Base-by-base conservation (phyloP, 1,140 invertebrate species). In the Oedothorax gibbosus region DNA sequence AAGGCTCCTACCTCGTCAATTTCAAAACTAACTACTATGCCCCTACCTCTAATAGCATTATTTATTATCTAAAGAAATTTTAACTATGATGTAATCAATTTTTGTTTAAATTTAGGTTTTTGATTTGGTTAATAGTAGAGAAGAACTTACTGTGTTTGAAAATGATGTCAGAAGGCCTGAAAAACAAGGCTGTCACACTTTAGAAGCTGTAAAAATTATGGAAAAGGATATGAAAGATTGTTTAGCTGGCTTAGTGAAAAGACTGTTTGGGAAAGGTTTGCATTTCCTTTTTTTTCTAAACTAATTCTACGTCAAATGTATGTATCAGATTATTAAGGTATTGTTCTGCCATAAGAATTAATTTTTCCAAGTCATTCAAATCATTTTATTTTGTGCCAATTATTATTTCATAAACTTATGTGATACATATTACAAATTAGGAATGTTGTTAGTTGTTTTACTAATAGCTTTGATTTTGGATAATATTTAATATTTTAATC, bases 181-280 rank as follows among this genome's bases (percentile, higher is more conserved):
- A 12, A 99, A 98, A 89, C 98, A 99, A 90, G 93, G 92, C 57
- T 93, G 92, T 86, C 97, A 99, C 90, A 96, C 95, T 0, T 89
- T 96, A 75, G 96, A 99, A 90, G 94, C 97, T 3, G 93, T 94
- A 0, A 95, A 96, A 90, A 89, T 97, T 57, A 93, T 99, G 91
- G 96, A 98, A 90, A 90, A 94, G 88, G 94, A 97, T 87, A 90
- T 99, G 86, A 99, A 99, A 91, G 92, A 90, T 11, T 93, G 94
- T 71, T 91, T 99, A 4, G 90, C 94, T 78, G 93, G 93, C 15
- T 90, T 99, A 54, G 94, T 94, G 0, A 91, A 93, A 87, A 88
- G 91, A 87, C 90, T 99, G 8, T 99, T 99, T 92, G 97, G 97
- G 9, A 90, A 94, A 90, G 93, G 95, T 93, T 88, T 86, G 78